Base-by-base conservation (phyloP, 2,888 invertebrate species). In the Rhagophthalmus giganteus region DNA sequence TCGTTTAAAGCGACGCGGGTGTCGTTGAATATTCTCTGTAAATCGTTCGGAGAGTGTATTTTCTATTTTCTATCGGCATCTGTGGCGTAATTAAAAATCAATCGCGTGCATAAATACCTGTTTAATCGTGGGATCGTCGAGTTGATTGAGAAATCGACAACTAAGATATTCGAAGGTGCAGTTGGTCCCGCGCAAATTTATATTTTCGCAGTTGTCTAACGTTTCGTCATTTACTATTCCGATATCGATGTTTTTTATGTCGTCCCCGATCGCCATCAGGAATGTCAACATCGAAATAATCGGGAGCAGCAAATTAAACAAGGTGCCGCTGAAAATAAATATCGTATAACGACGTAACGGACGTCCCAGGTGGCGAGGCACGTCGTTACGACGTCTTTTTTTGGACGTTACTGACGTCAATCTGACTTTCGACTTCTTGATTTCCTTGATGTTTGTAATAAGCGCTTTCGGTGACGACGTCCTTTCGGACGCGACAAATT, bases 271-370 rank as follows among this genome's bases (percentile, higher is more conserved):
- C 24, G 92, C 87, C 46, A 86, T 72, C 74, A 92, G 88, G 74
- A 94, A 94, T 26, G 88, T 79, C 30, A 84, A 78, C 54, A 88
- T 80, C 80, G 94, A 87, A 14, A 93, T 76, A n/a, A 94, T 76
- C 9, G 94, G 94, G 66, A 94, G 86, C 44, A 90, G 62, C 49
- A 93, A 76, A 53, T 91, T 85, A 73, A 94, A 94, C 57, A 88
- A 74, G 14, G 94, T 76, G 16, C 91, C 88, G 4, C 91, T 92
- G 75, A n/a, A 78, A 77, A 25, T 31, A 31, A 5, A 10, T 9
- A 10, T 2, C 12, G 11, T 2, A 2, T 10, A 11, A 2, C 11
- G 10, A 10, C 3, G 2, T 2, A 31, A 6, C 2, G 2, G 12
- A 2, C 3, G 8, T 12, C 2, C 6, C 1, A n/a, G n/a, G n/a